phyloP scores from a whole-genome alignment of 2,113 vertebrate species.

The Danionella cerebrum region DNA sequence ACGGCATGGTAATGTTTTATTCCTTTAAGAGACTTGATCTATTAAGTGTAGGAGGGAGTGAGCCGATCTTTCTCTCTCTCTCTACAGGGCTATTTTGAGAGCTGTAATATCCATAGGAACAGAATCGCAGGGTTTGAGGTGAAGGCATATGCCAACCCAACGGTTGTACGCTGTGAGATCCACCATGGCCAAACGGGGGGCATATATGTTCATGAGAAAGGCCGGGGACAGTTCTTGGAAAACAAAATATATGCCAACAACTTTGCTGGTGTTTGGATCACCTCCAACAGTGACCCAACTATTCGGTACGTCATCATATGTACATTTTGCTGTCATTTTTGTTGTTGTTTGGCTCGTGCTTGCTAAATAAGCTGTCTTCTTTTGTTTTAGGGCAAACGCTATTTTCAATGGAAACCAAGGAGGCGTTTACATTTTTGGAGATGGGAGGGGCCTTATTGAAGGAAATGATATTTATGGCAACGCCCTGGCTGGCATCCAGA shows the following conservation, averaged over 20 bases:
- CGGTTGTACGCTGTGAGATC: conserved; percentile 95
- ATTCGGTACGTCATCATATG: conserved; percentile 73
- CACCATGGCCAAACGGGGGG: conserved; percentile 97
- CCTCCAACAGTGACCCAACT: conserved; percentile 97
- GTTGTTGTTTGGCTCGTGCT: neutral
- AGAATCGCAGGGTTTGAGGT: conserved; percentile 98
- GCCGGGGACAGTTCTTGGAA: conserved; percentile 96
- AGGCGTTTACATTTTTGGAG: conserved; percentile 98
- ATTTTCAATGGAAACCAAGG: conserved; percentile 99
- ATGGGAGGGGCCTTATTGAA: conserved; percentile 97
- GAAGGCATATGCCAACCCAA: conserved; percentile 96
- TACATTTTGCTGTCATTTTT: neutral
- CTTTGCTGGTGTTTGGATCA: conserved; percentile 99
- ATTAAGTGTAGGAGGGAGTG: neutral
- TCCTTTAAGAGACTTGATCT: neutral
- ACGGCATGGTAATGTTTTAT: conserved; percentile 83
- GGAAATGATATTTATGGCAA: conserved; percentile 99
- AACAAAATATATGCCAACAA: conserved; percentile 99
- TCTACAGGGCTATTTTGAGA: conserved; percentile 96
- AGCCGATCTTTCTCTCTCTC: conserved; percentile 24
- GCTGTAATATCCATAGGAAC: conserved; percentile 99
- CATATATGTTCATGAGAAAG: conserved; percentile 98
- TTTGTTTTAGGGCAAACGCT: conserved; percentile 82
- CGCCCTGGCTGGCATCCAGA: conserved; percentile 96
- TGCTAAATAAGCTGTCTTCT: neutral